Conservation (phyloP, 2,888 invertebrate genomes). For the Busseola fusca region DNA sequence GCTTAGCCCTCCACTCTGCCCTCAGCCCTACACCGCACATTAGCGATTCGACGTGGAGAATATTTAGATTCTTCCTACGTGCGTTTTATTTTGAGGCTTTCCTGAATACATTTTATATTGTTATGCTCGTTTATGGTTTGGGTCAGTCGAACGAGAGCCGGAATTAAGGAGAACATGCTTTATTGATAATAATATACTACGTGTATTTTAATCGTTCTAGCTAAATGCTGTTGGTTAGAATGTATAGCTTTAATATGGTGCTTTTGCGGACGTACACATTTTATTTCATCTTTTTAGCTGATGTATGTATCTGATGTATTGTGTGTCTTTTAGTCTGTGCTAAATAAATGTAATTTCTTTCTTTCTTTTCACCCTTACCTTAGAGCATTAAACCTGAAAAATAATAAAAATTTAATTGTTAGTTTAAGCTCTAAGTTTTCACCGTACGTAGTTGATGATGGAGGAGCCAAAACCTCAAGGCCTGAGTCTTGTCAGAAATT, state of each 20-base stretch:
- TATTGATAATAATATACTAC: not conserved
- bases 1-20: constrained; percentile 39
- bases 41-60: constrained; percentile 80
- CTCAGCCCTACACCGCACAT: constrained; percentile 73
- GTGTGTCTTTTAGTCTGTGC: too few relatives aligned
- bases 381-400: too few relatives aligned
- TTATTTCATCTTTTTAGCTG: too few relatives aligned
- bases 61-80: constrained; percentile 61
- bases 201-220: not conserved
- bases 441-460: too few relatives aligned
- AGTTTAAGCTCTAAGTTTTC: too few relatives aligned
- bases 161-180: not conserved
- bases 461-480: too few relatives aligned
- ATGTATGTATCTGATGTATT: too few relatives aligned
- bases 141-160: constrained; percentile 28
- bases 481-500: too few relatives aligned
- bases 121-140: constrained; percentile 38
- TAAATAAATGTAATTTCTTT: too few relatives aligned
- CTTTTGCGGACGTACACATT: too few relatives aligned
- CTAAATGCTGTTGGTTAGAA: not conserved
- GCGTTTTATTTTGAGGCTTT: constrained; percentile 57
- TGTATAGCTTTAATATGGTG: not conserved
- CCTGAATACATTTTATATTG: constrained; percentile 48
- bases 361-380: too few relatives aligned
- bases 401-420: too few relatives aligned